These are phyloP conservation scores for Meiosimyza decipiens DNA, from an alignment of 2,888 invertebrate species.

Conservation along the genomic window DNA sequence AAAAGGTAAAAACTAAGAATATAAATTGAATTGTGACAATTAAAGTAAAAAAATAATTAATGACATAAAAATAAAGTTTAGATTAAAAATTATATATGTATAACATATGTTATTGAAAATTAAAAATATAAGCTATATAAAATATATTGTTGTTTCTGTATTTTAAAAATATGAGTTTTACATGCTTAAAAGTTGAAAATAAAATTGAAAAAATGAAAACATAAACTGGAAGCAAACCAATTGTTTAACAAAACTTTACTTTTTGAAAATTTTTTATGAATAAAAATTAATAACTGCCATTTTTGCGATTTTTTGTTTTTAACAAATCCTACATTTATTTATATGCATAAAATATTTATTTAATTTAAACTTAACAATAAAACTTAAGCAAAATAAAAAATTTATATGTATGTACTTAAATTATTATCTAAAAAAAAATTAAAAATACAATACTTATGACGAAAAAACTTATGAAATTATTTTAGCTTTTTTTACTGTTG, in stretches of 20 bases:
- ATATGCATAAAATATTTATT: background rate
- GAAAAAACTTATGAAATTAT: constrained; percentile 29
- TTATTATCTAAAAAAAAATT: constrained; percentile 8
- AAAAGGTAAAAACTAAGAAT: constrained; percentile 19
- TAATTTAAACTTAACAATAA: constrained; percentile 43
- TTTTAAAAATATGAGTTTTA: background rate
- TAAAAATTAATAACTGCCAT: constrained; percentile 22
- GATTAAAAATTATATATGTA: constrained; percentile 34
- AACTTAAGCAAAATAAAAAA: constrained; percentile 38
- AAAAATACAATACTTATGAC: constrained; percentile 30
- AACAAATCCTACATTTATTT: too few species aligned
- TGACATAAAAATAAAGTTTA: constrained; percentile 34
- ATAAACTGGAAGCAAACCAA: background rate
- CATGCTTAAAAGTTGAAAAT: constrained; percentile 12
- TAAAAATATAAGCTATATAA: constrained; percentile 16
- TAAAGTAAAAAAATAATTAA: constrained; percentile 38
- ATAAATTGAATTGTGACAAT: constrained; percentile 13
- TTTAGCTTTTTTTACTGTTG: constrained; percentile 6
- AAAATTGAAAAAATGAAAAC: background rate
- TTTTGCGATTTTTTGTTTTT: background rate
- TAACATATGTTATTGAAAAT: constrained; percentile 22
- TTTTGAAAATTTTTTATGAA: background rate
- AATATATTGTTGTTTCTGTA: background rate
- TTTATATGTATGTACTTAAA: background rate
- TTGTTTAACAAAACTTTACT: constrained; percentile 8